These are phyloP conservation scores for Lacanobia wlatinum DNA, from an alignment of 2,888 invertebrate species.

Conservation along the genomic window DNA sequence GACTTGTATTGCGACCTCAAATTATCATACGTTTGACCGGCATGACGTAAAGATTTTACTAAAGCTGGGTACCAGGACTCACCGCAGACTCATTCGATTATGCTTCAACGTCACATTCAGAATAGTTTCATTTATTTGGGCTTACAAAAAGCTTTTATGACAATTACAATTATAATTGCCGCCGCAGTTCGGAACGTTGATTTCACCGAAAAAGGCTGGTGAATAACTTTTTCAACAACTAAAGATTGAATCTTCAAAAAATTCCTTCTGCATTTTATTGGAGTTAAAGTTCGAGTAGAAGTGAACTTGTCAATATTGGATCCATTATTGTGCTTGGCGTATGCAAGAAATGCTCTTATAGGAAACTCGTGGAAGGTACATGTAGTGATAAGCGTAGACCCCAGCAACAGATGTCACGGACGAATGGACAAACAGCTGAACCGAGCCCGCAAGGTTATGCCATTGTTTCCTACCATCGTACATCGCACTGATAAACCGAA, in stretches of 20 bases:
- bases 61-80: constrained; percentile 45
- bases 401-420: constrained; percentile 72
- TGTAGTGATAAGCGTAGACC: constrained; percentile 66
- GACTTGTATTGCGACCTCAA: constrained; percentile 40
- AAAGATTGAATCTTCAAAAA: constrained; percentile 8
- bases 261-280: constrained; percentile 2
- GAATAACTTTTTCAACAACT: constrained; percentile 1
- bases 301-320: constrained; percentile 12
- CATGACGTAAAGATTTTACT: constrained; percentile 41
- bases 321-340: neutral
- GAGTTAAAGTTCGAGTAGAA: constrained; percentile 3
- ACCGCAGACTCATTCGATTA: constrained; percentile 49
- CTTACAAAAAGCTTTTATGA: constrained; percentile 27
- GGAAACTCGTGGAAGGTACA: constrained; percentile 56
- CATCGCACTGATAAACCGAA: constrained; percentile 50
- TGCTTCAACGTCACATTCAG: constrained; percentile 27
- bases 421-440: constrained; percentile 65
- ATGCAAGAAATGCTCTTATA: constrained; percentile 45
- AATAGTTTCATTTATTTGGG: constrained; percentile 39
- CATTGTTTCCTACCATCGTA: constrained; percentile 63
- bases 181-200: constrained; percentile 11
- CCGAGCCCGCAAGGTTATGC: constrained; percentile 64
- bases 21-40: constrained; percentile 33
- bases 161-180: constrained; percentile 38
- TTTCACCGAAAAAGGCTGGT: constrained; percentile 2